Base-by-base conservation (phyloP, 1,140 invertebrate genomes). In the Tetramorium alpestre region DNA sequence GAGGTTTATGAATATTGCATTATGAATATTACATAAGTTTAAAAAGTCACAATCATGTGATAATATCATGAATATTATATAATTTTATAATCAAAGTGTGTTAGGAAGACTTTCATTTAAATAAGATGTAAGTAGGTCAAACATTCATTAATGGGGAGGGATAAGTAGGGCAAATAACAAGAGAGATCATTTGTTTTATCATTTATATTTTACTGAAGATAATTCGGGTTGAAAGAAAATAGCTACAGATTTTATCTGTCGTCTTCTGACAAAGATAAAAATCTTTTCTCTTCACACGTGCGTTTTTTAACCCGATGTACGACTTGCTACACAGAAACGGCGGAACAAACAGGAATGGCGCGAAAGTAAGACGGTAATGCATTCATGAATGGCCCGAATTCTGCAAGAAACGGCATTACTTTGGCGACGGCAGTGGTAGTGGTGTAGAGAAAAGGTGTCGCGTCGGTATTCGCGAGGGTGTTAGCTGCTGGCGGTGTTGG, bases 361-460 rank as follows among this genome's bases (percentile, higher is more conserved):
- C 0, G 60, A 88, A 92, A 85, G 87, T 88, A 86, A 82, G 85
- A 70, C 67, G 86, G 82, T 92, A 92, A 93, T 91, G 92, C 91
- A 92, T 93, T 93, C 91, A 91, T 92, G 92, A 93, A 92, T 87
- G 88, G 89, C 85, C 80, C 80, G 80, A 89, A 91, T 91, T 90
- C 85, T 77, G 77, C 70, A 89, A 90, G 90, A 91, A 93, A 90
- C 64, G 73, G 85, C 85, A 90, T 90, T 92, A 87, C 85, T 69
- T 44, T 65, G 41, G 51, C 13, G 22, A 33, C 44, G 62, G 64
- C 67, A 8, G 60, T 11, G 54, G 22, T 41, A 16, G 41, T 18
- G n/a, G 22, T 22, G 41, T 58, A 54, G 44, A 62, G 64, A 77
- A 86, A 91, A 80, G 87, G 76, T 85, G 87, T 92, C 88, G 80